Conservation (phyloP, 2,113 vertebrate genomes). For the Ictalurus punctatus region DNA sequence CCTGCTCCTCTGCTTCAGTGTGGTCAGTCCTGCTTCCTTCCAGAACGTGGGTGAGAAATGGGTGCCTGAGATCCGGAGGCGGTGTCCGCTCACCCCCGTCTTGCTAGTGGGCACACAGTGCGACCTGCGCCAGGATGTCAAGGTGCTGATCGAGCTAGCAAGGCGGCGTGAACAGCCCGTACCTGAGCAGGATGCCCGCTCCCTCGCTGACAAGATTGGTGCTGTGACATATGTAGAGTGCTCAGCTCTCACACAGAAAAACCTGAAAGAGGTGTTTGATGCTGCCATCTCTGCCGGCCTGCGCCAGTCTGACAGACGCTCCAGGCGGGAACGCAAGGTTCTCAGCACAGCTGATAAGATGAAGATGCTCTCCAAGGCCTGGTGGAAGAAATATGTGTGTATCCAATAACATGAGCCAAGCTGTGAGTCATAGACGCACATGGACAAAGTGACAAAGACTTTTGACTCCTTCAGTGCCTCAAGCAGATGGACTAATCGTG, state of each 20-base stretch:
- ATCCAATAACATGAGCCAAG: conserved; percentile 64
- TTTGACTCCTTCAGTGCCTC: conserved; percentile 36
- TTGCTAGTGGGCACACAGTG: conserved; percentile 82
- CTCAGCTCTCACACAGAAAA: conserved; percentile 83
- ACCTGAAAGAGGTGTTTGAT: conserved; percentile 84
- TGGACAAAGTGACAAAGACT: conserved; percentile 43
- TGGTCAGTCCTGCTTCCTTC: conserved; percentile 82
- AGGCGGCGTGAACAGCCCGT: conserved; percentile 73
- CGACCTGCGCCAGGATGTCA: conserved; percentile 80
- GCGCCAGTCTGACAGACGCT: conserved; percentile 66
- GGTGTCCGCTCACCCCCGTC: conserved; percentile 75
- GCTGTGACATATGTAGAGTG: conserved; percentile 80
- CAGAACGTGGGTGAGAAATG: conserved; percentile 82
- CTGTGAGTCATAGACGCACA: conserved; percentile 12
- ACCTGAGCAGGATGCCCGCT: conserved; percentile 67
- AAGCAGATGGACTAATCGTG: conserved; percentile 32
- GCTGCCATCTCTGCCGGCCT: conserved; percentile 78
- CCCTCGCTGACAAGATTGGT: conserved; percentile 74
- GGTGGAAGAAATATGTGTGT: conserved; percentile 86
- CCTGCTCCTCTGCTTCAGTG: conserved; percentile 83
- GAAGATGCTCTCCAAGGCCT: conserved; percentile 82
- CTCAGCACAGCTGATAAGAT: conserved; percentile 78
- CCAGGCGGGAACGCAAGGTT: conserved; percentile 72
- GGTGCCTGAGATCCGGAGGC: conserved; percentile 77
- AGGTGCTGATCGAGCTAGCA: conserved; percentile 78